Percentiles rank a stretch among this genome's conserved stretches.
These are phyloP conservation scores for Tetragnatha montana DNA, from an alignment of 2,888 invertebrate genomes.

Conservation along the genomic window DNA sequence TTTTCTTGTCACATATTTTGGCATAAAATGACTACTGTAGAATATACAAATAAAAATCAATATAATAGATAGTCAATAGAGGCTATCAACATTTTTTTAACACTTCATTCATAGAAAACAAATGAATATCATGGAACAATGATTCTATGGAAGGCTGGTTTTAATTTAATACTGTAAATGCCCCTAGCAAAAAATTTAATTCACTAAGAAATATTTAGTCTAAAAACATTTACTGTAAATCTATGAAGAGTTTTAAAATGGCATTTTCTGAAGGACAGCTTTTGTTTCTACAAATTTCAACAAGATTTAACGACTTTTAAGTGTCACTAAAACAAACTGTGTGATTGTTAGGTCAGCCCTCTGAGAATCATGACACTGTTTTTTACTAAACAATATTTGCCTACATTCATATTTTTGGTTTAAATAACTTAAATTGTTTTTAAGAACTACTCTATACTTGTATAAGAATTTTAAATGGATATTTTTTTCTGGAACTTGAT, in stretches of 20 bases:
- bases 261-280: neutral
- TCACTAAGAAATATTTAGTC: neutral
- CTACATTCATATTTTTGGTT: no score
- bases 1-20: neutral
- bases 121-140: neutral
- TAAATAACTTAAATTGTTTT: no score
- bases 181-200: neutral
- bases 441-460: no score
- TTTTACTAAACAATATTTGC: no score
- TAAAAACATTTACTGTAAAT: neutral
- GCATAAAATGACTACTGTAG: neutral
- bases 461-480: no score
- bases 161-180: neutral
- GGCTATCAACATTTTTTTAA: neutral
- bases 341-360: neutral
- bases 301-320: neutral
- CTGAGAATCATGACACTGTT: neutral
- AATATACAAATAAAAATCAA: no score
- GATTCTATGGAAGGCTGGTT: no score
- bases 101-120: neutral
- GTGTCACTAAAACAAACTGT: neutral
- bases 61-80: no score
- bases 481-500: no score
- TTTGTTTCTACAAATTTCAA: neutral
- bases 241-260: neutral